phyloP scores from a whole-genome alignment of 2,797 vertebrate species.

The Acestrorhynchus altus region DNA sequence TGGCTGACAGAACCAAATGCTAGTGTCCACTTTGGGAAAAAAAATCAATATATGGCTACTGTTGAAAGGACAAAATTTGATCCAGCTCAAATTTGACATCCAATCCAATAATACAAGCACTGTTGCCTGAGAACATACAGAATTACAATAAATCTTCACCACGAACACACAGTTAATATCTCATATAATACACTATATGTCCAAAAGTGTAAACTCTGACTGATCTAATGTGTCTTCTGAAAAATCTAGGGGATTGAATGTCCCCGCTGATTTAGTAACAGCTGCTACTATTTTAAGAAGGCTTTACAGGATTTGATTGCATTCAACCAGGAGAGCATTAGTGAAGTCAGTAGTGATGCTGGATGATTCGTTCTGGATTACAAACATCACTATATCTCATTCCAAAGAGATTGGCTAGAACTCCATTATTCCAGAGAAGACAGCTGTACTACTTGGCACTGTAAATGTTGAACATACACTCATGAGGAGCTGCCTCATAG shows the following conservation, averaged over 20 bases:
- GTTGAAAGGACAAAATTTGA: neutral
- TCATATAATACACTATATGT: neutral
- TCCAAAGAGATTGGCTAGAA: neutral
- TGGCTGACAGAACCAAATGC: neutral
- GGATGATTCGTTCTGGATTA: neutral
- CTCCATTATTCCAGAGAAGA: neutral
- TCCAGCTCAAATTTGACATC: neutral
- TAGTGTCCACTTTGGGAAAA: neutral
- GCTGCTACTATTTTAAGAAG: neutral
- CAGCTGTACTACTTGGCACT: neutral
- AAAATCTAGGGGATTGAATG: too few relatives aligned
- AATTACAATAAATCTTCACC: neutral
- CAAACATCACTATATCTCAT: neutral
- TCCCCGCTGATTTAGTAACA: neutral
- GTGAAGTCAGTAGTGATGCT: neutral
- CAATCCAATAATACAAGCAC: neutral
- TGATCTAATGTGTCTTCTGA: too few relatives aligned
- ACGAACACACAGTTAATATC: neutral
- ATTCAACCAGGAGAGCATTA: neutral
- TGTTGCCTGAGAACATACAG: neutral
- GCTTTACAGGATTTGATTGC: too few relatives aligned
- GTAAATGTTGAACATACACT: too few relatives aligned
- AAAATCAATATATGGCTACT: neutral
- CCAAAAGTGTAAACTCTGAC: too few relatives aligned
- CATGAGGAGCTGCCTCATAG: too few relatives aligned